These are phyloP conservation scores for Drosophila koepferae DNA, from an alignment of 2,888 invertebrate genomes.

Conservation along the genomic window DNA sequence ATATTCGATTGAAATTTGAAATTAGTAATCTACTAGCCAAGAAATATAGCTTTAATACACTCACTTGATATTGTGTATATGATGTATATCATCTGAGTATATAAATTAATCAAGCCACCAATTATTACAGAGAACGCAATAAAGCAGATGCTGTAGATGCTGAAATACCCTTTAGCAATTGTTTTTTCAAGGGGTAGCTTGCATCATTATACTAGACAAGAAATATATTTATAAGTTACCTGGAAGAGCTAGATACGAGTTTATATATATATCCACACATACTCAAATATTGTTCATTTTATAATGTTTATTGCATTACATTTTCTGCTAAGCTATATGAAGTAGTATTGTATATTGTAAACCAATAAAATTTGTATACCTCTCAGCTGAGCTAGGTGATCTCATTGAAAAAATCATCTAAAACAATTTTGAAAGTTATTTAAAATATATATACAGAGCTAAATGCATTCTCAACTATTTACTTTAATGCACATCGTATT, in stretches of 20 bases:
- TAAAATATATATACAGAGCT: neutral
- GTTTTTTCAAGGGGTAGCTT: neutral
- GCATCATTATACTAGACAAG: neutral
- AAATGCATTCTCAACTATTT: neutral
- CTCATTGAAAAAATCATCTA: neutral
- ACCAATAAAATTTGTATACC: neutral
- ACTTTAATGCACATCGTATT: neutral
- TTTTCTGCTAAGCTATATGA: neutral
- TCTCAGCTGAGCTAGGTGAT: neutral
- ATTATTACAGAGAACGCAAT: neutral
- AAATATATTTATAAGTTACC: neutral
- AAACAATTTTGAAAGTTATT: neutral
- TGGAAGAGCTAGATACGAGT: neutral
- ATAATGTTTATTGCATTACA: neutral
- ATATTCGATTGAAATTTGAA: slow-evolving; percentile 4
- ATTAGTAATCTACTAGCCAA: neutral
- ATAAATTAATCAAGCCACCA: neutral
- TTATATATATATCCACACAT: neutral
- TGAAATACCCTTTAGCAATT: neutral
- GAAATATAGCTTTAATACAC: neutral
- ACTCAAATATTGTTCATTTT: neutral
- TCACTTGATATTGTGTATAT: neutral
- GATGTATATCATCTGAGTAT: neutral
- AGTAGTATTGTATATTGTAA: neutral
- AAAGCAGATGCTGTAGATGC: neutral